Evolutionary conservation across 2,113 vertebrate genomes (phyloP).

Genomic region (Abramis brama): DNA sequence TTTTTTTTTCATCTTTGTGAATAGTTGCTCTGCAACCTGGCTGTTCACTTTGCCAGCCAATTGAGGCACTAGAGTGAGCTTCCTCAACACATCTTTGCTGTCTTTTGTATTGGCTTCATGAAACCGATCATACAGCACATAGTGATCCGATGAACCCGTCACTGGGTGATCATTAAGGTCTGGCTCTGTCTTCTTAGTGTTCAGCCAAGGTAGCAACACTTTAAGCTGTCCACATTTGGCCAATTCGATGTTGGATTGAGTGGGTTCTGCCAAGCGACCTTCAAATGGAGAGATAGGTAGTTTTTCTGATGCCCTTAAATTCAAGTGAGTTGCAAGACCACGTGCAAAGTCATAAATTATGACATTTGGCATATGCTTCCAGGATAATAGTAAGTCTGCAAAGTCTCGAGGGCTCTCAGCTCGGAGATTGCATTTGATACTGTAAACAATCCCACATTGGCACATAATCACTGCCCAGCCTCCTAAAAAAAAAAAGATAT

Average conservation of each 20-base stretch:
- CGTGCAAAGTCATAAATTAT: slow-evolving; percentile 47
- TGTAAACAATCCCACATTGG: not conserved
- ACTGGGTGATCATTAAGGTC: slow-evolving; percentile 34
- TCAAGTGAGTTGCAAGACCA: slow-evolving; percentile 44
- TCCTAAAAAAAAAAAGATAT: no score
- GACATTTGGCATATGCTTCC: slow-evolving; percentile 52
- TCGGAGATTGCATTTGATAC: slow-evolving; percentile 39
- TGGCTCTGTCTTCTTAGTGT: not conserved
- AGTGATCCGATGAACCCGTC: slow-evolving; percentile 40
- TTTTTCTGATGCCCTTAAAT: slow-evolving; percentile 4
- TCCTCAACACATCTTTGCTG: slow-evolving; percentile 38
- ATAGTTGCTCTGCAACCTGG: slow-evolving; percentile 11
- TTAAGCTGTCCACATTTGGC: slow-evolving; percentile 18
- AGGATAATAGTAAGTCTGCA: slow-evolving; percentile 45
- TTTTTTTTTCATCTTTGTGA: slow-evolving; percentile 40
- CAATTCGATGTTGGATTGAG: slow-evolving; percentile 15
- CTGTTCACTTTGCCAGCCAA: no score
- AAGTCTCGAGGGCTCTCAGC: slow-evolving; percentile 54
- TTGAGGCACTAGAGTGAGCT: slow-evolving; percentile 3
- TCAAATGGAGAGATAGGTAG: slow-evolving; percentile 37
- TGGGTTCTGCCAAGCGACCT: slow-evolving; percentile 15
- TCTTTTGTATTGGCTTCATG: slow-evolving; percentile 47
- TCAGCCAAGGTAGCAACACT: slow-evolving; percentile 36
- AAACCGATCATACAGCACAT: not conserved
- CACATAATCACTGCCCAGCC: no score